These are phyloP conservation scores for Perodicticus potto DNA, from an alignment of 2,797 vertebrate genomes.

Conservation along the genomic window DNA sequence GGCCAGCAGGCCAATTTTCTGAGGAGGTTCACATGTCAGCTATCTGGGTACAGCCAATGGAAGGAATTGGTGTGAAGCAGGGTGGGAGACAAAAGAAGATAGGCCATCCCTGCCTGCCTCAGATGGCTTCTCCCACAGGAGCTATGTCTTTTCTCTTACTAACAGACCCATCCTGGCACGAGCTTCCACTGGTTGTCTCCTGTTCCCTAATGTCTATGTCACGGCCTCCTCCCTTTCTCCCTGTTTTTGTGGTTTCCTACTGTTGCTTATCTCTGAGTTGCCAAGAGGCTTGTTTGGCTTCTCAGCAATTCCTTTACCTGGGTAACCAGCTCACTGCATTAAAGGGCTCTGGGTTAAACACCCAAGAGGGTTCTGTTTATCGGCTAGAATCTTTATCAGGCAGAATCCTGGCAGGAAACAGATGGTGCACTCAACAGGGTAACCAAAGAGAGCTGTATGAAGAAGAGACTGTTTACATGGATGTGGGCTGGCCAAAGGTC, in stretches of 20 bases:
- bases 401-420: conserved; percentile 76
- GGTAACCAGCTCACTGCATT: conserved; percentile 60
- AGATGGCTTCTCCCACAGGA: not conserved
- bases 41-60: not conserved
- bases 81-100: not conserved
- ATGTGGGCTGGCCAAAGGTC: conserved; percentile 17
- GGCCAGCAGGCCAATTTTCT: not conserved
- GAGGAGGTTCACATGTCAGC: not conserved
- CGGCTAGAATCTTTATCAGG: conserved; percentile 68
- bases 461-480: conserved; percentile 72
- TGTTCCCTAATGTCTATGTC: not conserved
- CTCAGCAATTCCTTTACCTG: conserved; percentile 68
- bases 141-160: not conserved
- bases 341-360: conserved; percentile 65
- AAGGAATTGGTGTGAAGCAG: not conserved
- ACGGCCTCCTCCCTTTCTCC: not conserved
- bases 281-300: conserved; percentile 66
- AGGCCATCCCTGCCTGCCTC: not conserved
- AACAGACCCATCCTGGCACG: not conserved
- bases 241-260: conserved; percentile 56
- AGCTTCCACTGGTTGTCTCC: not conserved
- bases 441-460: conserved; percentile 47
- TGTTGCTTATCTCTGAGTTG: conserved; percentile 34
- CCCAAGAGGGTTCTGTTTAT: conserved; percentile 70
- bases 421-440: conserved; percentile 75